Percentiles rank a stretch among this genome's conserved stretches.
Conservation (phyloP, 53 echinoderm and acorn worm species). For the Holothuria leucospilota region DNA sequence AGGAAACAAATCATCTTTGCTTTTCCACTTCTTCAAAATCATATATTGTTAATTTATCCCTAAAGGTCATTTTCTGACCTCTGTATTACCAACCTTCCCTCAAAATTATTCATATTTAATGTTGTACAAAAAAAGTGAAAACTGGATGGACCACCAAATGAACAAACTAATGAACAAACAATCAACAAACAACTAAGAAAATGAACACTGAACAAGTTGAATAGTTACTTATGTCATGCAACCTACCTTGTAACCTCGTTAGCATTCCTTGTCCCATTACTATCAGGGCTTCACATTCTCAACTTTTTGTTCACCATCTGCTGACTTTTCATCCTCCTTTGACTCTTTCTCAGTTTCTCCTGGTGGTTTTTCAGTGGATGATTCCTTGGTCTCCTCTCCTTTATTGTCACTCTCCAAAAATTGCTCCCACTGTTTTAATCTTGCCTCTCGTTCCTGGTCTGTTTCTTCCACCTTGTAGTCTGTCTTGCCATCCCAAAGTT, state of each 20-base stretch:
- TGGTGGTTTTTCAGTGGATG: not conserved
- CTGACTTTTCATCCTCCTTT: not conserved
- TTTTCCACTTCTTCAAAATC: too few relatives aligned
- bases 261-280: not conserved
- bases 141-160: too few relatives aligned
- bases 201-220: too few relatives aligned
- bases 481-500: constrained; percentile 92
- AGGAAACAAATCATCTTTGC: too few relatives aligned
- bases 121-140: too few relatives aligned
- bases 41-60: too few relatives aligned
- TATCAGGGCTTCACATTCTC: constrained; percentile 7
- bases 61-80: too few relatives aligned
- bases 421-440: constrained; percentile 89
- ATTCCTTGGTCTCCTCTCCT: not conserved
- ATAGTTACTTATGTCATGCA: not conserved
- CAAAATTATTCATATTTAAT: too few relatives aligned
- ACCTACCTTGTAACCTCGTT: not conserved
- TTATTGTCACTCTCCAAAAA: constrained; percentile 77
- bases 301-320: constrained; percentile 19
- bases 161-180: too few relatives aligned
- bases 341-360: not conserved
- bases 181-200: too few relatives aligned
- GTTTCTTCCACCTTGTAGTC: constrained; percentile 98
- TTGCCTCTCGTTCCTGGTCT: constrained; percentile 85
- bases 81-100: too few relatives aligned